phyloP scores from a whole-genome alignment of 2,113 vertebrate species.

The Daubentonia madagascariensis region DNA sequence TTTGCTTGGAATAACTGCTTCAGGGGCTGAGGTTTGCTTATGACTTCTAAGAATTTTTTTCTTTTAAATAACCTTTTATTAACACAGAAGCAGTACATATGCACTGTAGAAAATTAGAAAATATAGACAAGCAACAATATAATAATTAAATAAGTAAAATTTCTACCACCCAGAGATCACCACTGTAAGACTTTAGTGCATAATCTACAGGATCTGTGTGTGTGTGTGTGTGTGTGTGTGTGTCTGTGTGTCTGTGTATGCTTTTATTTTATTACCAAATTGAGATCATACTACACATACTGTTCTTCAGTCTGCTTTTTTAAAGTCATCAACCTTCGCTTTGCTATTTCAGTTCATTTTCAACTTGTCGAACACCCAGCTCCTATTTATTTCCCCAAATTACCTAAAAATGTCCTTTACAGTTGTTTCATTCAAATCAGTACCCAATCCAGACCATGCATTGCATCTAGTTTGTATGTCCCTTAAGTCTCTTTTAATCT shows the following conservation, averaged over 20 bases:
- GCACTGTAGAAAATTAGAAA: not conserved
- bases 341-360: conserved; percentile 46
- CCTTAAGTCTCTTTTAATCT: conserved; percentile 41
- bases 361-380: conserved; percentile 8
- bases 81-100: not conserved
- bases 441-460: not conserved
- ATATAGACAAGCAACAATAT: not conserved
- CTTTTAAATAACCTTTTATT: conserved; percentile 10
- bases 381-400: conserved; percentile 43
- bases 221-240: not conserved
- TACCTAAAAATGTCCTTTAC: conserved; percentile 26
- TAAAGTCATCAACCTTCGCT: conserved; percentile 16
- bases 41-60: not conserved
- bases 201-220: not conserved
- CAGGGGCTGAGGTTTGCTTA: not conserved
- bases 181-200: not conserved
- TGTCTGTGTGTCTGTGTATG: not conserved
- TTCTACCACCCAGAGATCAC: not conserved
- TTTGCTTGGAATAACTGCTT: conserved; percentile 33
- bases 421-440: conserved; percentile 28
- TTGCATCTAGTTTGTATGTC: not conserved
- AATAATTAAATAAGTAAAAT: conserved; percentile 31
- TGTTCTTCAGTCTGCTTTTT: not conserved
- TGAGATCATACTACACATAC: conserved; percentile 1
- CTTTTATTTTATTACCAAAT: conserved; percentile 36